Base-by-base conservation (phyloP, 2,113 vertebrate genomes). In the Eptesicus fuscus region DNA sequence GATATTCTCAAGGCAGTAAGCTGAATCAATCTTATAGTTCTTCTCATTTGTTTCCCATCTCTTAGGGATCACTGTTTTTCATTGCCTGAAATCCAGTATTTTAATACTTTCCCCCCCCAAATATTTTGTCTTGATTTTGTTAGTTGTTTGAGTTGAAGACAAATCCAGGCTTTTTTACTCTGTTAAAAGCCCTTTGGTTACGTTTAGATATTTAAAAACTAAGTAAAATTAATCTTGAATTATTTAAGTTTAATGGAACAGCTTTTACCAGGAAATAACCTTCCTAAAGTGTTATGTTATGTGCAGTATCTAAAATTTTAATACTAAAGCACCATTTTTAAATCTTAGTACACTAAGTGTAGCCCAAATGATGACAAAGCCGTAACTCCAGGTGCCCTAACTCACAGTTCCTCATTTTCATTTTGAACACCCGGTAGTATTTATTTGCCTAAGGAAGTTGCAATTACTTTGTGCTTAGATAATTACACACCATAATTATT, bases 391-490 rank as follows among this genome's bases (percentile, higher is more conserved):
- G 32, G 76, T 90, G 14, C 32, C 40, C 42, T 86, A 90, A 76
- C 11, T 82, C 51, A 93, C 16, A 59, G 8, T 82, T 96, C 25
- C 17, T 91, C 30, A 17, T 70, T 94, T 97, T 86, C 53, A 82
- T 79, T 94, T 95, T 93, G 35, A 95, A 83, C 8, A 88, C 35
- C 35, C 9, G 88, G 47, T 90, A 92, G 65, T 90, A 71, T 79
- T 91, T 93, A 65, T 96, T 90, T 96, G 47, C 85, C 49, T 86
- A 89, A 94, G 18, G 67, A 94, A 83, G 74, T 74, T 79, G 32
- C 44, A 92, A 1, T 92, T 88, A 79, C 71, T 95, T 94, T 88
- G 49, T 88, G 8, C 35, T 84, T 96, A 32, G 49, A 65, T 90
- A 85, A 88, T 90, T 95, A 44, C 12, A 65, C 17, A 4, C 6